Base-by-base conservation (phyloP, 2,113 vertebrate genomes). In the Mastomys coucha region DNA sequence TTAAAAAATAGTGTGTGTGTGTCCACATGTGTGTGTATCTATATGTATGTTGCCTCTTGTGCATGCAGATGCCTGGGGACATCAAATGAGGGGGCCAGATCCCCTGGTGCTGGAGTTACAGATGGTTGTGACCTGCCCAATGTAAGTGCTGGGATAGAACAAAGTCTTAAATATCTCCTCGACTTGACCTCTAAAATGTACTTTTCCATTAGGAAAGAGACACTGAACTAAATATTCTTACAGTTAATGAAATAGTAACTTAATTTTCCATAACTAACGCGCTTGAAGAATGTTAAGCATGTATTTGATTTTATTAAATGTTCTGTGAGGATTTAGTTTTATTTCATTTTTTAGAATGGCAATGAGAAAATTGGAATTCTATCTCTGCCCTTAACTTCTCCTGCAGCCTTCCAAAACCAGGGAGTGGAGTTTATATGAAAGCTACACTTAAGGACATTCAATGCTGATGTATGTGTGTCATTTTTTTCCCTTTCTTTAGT, bases 351-450 rank as follows among this genome's bases (percentile, higher is more conserved):
- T 69, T 33, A 3, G 14, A 69, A 33, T 72, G 49, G 33, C 1
- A 94, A 42, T 95, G 88, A 70, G 85, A 92, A 92, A 76, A 90
- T 26, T 28, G 56, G 13, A 78, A 94, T 93, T 88, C 24, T 94
- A 82, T 81, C 7, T 24, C 75, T 92, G 31, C 24, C 13, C 24
- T 78, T 75, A 75, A 75, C 16, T 76, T 91, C 13, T 86, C 31
- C 22, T 84, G 4, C 7, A 87, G 10, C 17, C n/a, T 81, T 84
- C 26, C 63, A 72, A 97, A 97, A 31, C 45, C 6, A 67, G 1
- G 10, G 3, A 36, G 14, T 31, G 39, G 45, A 39, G 76, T 73
- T 89, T 72, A 49, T 12, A 12, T 72, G 92, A 31, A 51, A 86
- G 2, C 20, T 14, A 65, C 67, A 89, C 42, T 78, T 93, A 36